Percentiles rank a stretch among this genome's conserved stretches.
Evolutionary conservation across 2,888 invertebrate genomes (phyloP).

Genomic region (Brachyptera risi): DNA sequence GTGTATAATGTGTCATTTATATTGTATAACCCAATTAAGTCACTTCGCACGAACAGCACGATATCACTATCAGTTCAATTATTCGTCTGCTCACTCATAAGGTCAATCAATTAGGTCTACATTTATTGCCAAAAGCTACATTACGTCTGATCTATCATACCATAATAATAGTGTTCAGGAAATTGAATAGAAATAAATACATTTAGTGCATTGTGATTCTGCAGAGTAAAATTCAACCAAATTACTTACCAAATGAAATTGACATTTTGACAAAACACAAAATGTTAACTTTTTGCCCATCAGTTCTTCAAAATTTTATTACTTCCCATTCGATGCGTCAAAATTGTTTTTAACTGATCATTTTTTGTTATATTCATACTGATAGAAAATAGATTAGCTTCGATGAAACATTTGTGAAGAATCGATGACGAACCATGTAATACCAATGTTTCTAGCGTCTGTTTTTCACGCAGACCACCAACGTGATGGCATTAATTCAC

Average conservation of each 20-base stretch:
- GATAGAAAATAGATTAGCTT: slow-evolving; percentile 14
- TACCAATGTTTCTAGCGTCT: background rate
- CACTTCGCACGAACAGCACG: too few species aligned
- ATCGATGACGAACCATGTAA: slow-evolving; percentile 14
- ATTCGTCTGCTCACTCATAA: too few species aligned
- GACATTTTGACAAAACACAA: slow-evolving; percentile 14
- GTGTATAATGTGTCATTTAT: too few species aligned
- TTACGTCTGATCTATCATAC: too few species aligned
- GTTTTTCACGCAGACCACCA: background rate
- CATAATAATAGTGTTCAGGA: too few species aligned
- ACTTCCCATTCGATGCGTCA: slow-evolving; percentile 17
- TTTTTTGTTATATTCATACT: background rate
- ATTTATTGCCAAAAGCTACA: too few species aligned
- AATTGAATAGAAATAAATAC: too few species aligned
- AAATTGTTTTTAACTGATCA: slow-evolving; percentile 19
- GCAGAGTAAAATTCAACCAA: background rate
- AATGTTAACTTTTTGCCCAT: slow-evolving; percentile 1
- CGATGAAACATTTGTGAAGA: background rate
- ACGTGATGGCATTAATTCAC: too few species aligned
- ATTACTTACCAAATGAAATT: slow-evolving; percentile 9
- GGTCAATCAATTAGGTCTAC: too few species aligned
- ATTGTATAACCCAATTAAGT: too few species aligned
- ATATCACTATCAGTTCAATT: too few species aligned
- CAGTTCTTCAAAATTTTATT: slow-evolving; percentile 18
- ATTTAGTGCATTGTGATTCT: slow-evolving; percentile 7